Evolutionary conservation across 1,140 invertebrate genomes (phyloP), one percentile per base, ranked within the genome.

Genomic region (Calosoma granatense): DNA sequence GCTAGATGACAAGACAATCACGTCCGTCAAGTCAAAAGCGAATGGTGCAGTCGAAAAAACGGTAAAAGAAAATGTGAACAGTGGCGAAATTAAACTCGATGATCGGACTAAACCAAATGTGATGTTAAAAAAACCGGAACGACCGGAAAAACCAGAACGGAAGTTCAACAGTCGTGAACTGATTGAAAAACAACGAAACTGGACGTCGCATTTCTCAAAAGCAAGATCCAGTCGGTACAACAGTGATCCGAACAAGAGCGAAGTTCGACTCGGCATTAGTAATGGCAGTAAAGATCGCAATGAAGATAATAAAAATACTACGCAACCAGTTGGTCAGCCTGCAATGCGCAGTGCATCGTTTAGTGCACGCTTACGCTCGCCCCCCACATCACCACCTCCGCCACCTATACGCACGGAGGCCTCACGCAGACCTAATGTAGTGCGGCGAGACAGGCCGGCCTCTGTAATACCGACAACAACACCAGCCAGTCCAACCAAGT

Each of bases 131-230:
- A 36, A 79, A 59, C 69, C 70, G 0, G 78, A 77, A 9, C 80
- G 78, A 56, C 86, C 86, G 0, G 86, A 89, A 59, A 90, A 90
- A 70, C 86, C 87, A 1, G 87, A 90, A 67, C 76, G 87, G 22
- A 84, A 88, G 63, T 83, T 91, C 58, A 91, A 90, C 64, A 86
- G 83, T 6, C 84, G 88, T 55, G 89, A 92, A 69, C 72, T 93
- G 12, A 92, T 93, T 39, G 89, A 93, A 69, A 91, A 92, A 64
- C 89, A 92, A 63, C 84, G 85, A 65, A 93, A 93, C 71, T 93
- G 90, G 90, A 92, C 89, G 1, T 87, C 87, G 47, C 90, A 93
- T 71, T 93, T 93, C 67, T 86, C 85, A 20, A 90, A 88, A 72
- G 80, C 83, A 14, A 76, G 84, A 60, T 76, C 80, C 1, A 76